Evolutionary conservation across 2,113 vertebrate species (phyloP), one percentile per base, ranked within the genome.

Genomic region (Rhinoptilus africanus): DNA sequence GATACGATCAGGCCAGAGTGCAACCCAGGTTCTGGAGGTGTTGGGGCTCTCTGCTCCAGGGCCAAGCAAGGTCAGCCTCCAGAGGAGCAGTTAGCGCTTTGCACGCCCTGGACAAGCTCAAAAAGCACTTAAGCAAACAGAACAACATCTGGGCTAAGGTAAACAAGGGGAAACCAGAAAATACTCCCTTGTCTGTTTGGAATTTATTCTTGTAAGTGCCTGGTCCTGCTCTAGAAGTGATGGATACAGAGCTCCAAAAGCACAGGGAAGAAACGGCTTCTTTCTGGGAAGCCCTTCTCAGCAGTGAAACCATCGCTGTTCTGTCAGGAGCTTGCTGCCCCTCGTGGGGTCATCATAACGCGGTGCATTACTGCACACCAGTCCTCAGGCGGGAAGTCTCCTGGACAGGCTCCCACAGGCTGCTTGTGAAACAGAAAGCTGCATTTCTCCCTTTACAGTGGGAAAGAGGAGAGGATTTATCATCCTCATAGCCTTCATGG

Each of bases 271-370:
- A 92, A 28, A 23, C 50, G 51, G 66, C 54, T 51, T 59, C 41
- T 41, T 74, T 53, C 67, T 26, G 37, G 7, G 26, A 87, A 63
- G n/a, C 27, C 48, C 39, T 72, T 63, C n/a, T 23, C 27, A 43
- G n/a, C 48, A 69, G 8, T 8, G 30, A 69, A 79, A 21, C 30
- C 62, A 53, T 28, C 5, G 0, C 34, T 8, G 1, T 63, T 18
- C 53, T 50, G 34, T 41, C 48, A 79, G 41, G 26, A 21, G 14
- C 47, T 81, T 27, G 30, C 56, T 76, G 63, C 14, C 34, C 34
- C 7, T 51, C 2, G 0, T 20, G 6, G 28, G 66, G 22, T 34
- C 74, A 37, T 23, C 4, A 4, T 26, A 54, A 28, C 14, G 2
- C 7, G 41, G 35, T 35, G 35, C 75, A 26, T n/a, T 67, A 28